phyloP scores from a whole-genome alignment of 2,888 invertebrate species.

The Andrena bucephala region DNA sequence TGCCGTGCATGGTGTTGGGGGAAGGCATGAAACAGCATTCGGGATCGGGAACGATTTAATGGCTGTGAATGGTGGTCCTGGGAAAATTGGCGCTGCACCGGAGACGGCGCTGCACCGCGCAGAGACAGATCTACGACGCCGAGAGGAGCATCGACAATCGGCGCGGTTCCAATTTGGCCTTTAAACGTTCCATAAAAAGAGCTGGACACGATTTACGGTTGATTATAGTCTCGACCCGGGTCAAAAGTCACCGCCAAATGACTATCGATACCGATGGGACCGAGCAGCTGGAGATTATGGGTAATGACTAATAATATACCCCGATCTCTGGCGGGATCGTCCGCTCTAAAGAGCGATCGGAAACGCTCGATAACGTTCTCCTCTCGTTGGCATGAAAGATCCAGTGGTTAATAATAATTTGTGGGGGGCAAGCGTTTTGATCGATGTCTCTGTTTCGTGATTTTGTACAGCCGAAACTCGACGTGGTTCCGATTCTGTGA shows the following conservation, averaged over 20 bases:
- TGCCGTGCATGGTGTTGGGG: slow-evolving; percentile 21
- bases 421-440: slow-evolving; percentile 9
- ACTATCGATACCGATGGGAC: slow-evolving; percentile 76
- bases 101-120: slow-evolving; percentile 17
- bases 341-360: slow-evolving; percentile 39
- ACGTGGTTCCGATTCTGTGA: no score
- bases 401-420: slow-evolving; percentile 17
- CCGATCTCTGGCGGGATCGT: slow-evolving; percentile 46
- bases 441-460: slow-evolving; percentile 2
- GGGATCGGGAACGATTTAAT: slow-evolving; percentile 71
- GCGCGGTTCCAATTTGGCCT: slow-evolving; percentile 73
- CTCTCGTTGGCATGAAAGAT: neutral
- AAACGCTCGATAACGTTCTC: slow-evolving; percentile 36
- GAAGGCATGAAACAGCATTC: slow-evolving; percentile 52
- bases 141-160: slow-evolving; percentile 53
- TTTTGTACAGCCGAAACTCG: no score
- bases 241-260: slow-evolving; percentile 80
- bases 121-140: slow-evolving; percentile 42
- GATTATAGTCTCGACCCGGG: slow-evolving; percentile 76
- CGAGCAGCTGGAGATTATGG: slow-evolving; percentile 78
- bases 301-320: slow-evolving; percentile 79
- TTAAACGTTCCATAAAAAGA: slow-evolving; percentile 80
- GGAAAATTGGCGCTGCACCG: slow-evolving; percentile 62
- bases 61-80: slow-evolving; percentile 70
- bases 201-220: slow-evolving; percentile 82